Evolutionary conservation across 2,113 vertebrate species (phyloP), one percentile per base, ranked within the genome.

Genomic region (Bostrychus sinensis): DNA sequence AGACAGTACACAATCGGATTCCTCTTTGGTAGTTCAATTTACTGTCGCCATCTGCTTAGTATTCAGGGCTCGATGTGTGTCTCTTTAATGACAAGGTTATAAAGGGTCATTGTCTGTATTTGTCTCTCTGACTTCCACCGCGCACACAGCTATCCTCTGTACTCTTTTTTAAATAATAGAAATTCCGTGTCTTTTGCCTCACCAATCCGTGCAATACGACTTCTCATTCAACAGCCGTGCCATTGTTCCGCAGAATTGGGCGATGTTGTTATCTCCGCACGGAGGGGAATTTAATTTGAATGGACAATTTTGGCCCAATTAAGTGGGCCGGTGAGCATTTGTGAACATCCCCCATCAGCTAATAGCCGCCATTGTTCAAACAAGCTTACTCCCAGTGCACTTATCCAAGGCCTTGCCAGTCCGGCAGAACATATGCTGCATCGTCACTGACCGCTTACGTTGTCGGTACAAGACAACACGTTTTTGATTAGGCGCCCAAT

Each of bases 261-360:
- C 37, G n/a, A 76, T 62, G 78, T 84, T 64, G 50, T 89, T 89
- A 91, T 89, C 86, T 84, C 75, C 10, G 36, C 72, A 77, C 89
- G 70, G 55, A 2, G 78, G n/a, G 67, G 82, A 88, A 80, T 85
- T 87, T 83, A 78, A 91, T 89, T 89, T 82, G 80, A 91, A 85
- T 65, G 53, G 87, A 89, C 87, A 75, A 90, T 51, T 91, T 90
- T 84, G 86, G 84, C 63, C 85, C 89, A 90, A 92, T 92, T 91
- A 92, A 78, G 75, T 66, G 68, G 76, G 70, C 74, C 80, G 62
- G 68, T 78, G 70, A 87, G 81, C 80, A 80, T 87, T 84, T 75
- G 70, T 75, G 85, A 86, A 87, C 78, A 75, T 84, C 75, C 45
- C 85, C 86, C 85, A 85, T 89, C 85, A 86, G 85, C 89, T 91